Percentiles rank a stretch among this genome's conserved stretches.
phyloP scores from a whole-genome alignment of 2,797 vertebrate species.

The Tarsius wallacei region DNA sequence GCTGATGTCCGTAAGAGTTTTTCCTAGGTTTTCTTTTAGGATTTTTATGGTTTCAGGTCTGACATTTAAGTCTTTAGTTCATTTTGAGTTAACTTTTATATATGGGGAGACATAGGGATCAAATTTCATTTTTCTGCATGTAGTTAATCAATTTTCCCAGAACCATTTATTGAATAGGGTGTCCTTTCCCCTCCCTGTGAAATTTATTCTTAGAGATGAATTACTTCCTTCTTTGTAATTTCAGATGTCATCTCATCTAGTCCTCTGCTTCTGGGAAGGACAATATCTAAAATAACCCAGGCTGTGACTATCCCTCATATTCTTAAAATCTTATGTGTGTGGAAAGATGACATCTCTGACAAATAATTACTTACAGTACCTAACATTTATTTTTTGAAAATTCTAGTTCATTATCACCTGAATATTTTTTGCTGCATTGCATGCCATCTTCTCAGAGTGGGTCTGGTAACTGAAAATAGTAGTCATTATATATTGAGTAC shows the following conservation, averaged over 20 bases:
- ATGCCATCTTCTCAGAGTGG: background rate
- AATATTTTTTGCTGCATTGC: background rate
- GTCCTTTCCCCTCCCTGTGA: background rate
- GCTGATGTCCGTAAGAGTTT: too few relatives aligned
- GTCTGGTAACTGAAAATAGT: background rate
- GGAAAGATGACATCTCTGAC: background rate
- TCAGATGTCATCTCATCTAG: background rate
- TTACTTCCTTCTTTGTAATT: background rate
- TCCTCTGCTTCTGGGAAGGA: background rate
- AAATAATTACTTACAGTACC: background rate
- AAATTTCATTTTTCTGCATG: too few relatives aligned
- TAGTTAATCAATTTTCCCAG: too few relatives aligned
- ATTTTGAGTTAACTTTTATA: too few relatives aligned
- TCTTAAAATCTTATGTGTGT: background rate
- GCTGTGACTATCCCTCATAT: background rate
- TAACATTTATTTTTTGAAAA: background rate
- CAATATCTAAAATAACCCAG: background rate
- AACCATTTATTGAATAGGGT: too few relatives aligned
- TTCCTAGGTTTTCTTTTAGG: too few relatives aligned
- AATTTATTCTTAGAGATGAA: background rate
- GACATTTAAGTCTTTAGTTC: too few relatives aligned
- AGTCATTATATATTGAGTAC: background rate
- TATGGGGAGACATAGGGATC: too few relatives aligned
- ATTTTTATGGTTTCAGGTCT: too few relatives aligned
- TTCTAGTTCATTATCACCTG: background rate